Percentiles rank a stretch among this genome's conserved stretches.
phyloP scores from a whole-genome alignment of 2,888 invertebrate genomes.

The Apodemia mormo region DNA sequence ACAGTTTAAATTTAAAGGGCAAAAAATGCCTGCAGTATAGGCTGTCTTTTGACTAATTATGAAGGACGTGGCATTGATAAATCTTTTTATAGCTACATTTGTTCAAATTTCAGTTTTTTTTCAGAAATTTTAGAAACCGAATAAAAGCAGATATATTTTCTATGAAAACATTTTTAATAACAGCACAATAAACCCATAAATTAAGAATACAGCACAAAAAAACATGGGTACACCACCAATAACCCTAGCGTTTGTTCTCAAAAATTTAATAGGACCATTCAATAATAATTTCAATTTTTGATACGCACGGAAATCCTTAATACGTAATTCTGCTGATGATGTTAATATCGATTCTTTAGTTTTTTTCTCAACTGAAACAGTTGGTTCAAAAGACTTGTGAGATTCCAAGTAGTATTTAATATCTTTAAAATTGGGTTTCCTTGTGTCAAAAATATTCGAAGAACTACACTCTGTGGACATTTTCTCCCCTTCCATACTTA shows the following conservation, averaged over 20 bases:
- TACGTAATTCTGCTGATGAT: conserved; percentile 35
- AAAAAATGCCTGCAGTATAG: too few relatives aligned
- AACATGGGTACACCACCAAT: conserved; percentile 61
- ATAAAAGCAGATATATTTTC: neutral
- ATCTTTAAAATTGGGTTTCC: conserved; percentile 44
- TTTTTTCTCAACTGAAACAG: conserved; percentile 25
- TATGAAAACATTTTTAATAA: conserved; percentile 45
- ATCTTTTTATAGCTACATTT: too few relatives aligned
- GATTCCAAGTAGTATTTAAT: conserved; percentile 5
- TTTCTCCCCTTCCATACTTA: conserved; percentile 43
- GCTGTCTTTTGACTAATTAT: too few relatives aligned
- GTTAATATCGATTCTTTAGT: conserved; percentile 44
- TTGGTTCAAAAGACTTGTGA: conserved; percentile 19
- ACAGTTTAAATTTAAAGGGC: too few relatives aligned
- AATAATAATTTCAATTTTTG: conserved; percentile 36
- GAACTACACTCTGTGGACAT: conserved; percentile 26
- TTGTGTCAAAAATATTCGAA: conserved; percentile 22
- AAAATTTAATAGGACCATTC: conserved; percentile 42
- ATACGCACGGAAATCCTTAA: conserved; percentile 14
- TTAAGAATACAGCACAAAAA: conserved; percentile 50
- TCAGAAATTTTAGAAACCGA: neutral
- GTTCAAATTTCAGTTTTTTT: neutral
- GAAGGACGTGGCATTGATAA: too few relatives aligned
- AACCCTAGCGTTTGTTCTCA: conserved; percentile 58
- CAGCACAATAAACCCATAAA: conserved; percentile 54